These are phyloP conservation scores for Corythornis cristatus DNA, from an alignment of 2,113 vertebrate species.

Conservation along the genomic window DNA sequence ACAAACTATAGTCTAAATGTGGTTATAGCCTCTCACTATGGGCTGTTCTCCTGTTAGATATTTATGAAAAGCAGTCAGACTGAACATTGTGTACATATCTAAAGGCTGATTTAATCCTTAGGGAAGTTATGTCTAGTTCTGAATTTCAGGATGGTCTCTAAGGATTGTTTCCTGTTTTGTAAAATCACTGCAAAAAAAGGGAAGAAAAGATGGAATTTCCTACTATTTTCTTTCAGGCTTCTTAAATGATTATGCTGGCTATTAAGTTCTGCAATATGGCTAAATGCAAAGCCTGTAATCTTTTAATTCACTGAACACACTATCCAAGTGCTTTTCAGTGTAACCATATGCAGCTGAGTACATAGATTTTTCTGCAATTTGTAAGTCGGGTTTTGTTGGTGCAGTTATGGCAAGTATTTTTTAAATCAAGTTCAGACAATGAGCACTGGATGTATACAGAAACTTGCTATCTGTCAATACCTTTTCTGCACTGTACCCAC, in stretches of 20 bases:
- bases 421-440: neutral
- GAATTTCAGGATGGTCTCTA: neutral
- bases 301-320: neutral
- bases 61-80: neutral
- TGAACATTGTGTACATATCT: neutral
- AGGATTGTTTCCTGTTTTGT: neutral
- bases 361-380: neutral
- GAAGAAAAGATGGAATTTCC: neutral
- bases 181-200: neutral
- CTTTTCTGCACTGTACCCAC: neutral
- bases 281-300: neutral
- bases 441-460: neutral
- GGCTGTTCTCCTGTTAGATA: neutral
- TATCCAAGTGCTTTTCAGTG: neutral
- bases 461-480: neutral
- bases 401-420: neutral
- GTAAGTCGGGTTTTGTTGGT: neutral
- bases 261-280: neutral
- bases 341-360: neutral
- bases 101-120: neutral
- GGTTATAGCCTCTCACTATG: neutral
- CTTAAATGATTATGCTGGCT: neutral
- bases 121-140: neutral
- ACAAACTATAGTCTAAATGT: neutral
- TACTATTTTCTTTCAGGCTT: neutral